Percentiles rank a stretch among this genome's conserved stretches.
These are phyloP conservation scores for Typhlichthys subterraneus DNA, from an alignment of 2,797 vertebrate genomes.

Conservation along the genomic window DNA sequence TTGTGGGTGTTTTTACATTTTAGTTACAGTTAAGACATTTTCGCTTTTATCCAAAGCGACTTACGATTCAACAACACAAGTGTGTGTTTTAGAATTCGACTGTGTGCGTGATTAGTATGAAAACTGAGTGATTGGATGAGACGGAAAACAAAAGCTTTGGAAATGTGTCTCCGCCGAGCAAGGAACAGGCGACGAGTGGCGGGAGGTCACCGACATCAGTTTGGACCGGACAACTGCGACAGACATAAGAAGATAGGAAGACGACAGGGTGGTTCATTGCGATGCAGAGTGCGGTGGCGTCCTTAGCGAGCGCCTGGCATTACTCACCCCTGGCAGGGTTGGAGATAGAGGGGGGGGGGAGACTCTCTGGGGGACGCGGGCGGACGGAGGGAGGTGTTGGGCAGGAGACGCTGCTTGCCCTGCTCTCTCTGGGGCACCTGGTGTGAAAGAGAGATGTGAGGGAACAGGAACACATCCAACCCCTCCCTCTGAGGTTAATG, in stretches of 20 bases:
- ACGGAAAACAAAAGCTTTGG: not conserved
- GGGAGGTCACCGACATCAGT: conserved; percentile 9
- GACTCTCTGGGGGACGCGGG: not conserved
- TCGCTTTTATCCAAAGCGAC: too few relatives aligned
- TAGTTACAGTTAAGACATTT: too few relatives aligned
- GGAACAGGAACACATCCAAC: conserved; percentile 37
- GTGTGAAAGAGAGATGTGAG: conserved; percentile 47
- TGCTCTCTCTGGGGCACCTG: conserved; percentile 27
- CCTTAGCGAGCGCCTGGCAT: conserved; percentile 17
- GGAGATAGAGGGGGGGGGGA: conserved; percentile 35
- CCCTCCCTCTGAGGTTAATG: conserved; percentile 50
- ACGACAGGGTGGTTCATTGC: conserved; percentile 12
- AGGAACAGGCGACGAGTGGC: conserved; percentile 8
- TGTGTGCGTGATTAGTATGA: not conserved
- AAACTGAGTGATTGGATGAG: not conserved
- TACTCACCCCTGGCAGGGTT: conserved; percentile 42
- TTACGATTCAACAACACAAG: too few relatives aligned
- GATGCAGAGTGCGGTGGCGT: conserved; percentile 22
- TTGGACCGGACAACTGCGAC: conserved; percentile 18
- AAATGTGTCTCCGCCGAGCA: conserved; percentile 8
- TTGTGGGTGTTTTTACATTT: too few relatives aligned
- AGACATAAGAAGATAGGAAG: conserved; percentile 7
- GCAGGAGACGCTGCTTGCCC: conserved; percentile 31
- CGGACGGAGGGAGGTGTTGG: not conserved
- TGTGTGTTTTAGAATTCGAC: not conserved